phyloP scores from a whole-genome alignment of 2,888 invertebrate genomes.

The Actias luna region DNA sequence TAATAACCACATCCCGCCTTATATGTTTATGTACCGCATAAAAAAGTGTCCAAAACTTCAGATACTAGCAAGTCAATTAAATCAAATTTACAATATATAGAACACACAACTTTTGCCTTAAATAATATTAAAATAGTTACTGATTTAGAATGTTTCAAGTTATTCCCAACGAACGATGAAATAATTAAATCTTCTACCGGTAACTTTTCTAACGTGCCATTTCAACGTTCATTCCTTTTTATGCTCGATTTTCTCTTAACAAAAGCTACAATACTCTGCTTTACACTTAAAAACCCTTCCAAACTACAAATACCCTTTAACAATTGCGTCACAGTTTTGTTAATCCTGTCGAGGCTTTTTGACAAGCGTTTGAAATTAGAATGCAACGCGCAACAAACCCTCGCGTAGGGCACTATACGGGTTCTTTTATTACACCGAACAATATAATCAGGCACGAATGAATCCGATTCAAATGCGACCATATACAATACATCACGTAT shows the following conservation, averaged over 20 bases:
- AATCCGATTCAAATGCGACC: slow-evolving; percentile 7
- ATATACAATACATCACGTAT: slow-evolving; percentile 7
- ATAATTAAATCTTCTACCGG: neutral
- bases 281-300: neutral
- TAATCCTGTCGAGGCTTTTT: neutral
- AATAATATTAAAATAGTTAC: no score
- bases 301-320: neutral
- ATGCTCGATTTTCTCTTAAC: no score
- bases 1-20: no score
- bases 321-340: slow-evolving; percentile 1
- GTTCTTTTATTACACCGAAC: slow-evolving; percentile 1
- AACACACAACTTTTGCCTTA: no score
- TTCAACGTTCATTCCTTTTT: neutral
- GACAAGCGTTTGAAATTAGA: slow-evolving; percentile 1
- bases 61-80: no score
- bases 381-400: neutral
- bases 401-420: neutral
- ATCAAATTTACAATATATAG: no score
- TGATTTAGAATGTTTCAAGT: no score
- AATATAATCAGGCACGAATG: neutral
- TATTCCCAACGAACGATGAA: no score
- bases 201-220: neutral
- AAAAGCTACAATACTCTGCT: neutral
- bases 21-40: no score
- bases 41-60: no score